Evolutionary conservation across 2,797 vertebrate species (phyloP).

Genomic region (Myripristis jacobus): DNA sequence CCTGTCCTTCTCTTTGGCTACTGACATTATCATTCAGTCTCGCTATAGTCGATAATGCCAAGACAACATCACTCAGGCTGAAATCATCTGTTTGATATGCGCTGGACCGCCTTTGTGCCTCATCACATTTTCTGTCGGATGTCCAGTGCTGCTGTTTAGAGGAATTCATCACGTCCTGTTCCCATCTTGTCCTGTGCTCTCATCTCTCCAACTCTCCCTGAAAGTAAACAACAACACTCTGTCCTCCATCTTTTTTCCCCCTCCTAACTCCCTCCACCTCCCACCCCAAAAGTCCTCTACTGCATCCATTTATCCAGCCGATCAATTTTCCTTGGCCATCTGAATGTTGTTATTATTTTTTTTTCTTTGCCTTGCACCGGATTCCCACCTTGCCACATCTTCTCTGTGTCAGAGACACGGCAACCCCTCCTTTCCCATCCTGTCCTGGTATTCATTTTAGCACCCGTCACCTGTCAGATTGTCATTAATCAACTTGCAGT

Average conservation of each 20-base stretch:
- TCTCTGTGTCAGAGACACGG: slow-evolving; percentile 40
- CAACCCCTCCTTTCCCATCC: background rate
- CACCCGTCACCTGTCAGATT: slow-evolving; percentile 66
- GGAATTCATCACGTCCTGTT: slow-evolving; percentile 66
- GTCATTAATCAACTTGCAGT: slow-evolving; percentile 68
- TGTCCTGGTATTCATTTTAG: slow-evolving; percentile 42
- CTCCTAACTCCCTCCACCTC: slow-evolving; percentile 29
- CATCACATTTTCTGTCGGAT: slow-evolving; percentile 74
- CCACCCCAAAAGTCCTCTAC: slow-evolving; percentile 54
- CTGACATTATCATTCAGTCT: slow-evolving; percentile 65
- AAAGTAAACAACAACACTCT: slow-evolving; percentile 63
- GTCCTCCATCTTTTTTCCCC: slow-evolving; percentile 24
- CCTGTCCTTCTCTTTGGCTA: slow-evolving; percentile 56
- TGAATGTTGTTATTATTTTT: slow-evolving; percentile 69
- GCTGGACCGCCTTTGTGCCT: slow-evolving; percentile 67
- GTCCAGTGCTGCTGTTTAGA: slow-evolving; percentile 68
- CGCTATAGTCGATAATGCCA: slow-evolving; percentile 65
- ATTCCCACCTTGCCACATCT: slow-evolving; percentile 29
- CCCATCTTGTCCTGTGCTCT: slow-evolving; percentile 51
- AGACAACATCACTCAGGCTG: slow-evolving; percentile 66
- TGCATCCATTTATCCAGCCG: slow-evolving; percentile 56
- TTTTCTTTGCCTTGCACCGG: slow-evolving; percentile 18
- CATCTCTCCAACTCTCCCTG: slow-evolving; percentile 47
- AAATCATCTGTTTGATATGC: slow-evolving; percentile 77
- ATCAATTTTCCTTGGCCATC: slow-evolving; percentile 69